Evolutionary conservation across 2,888 invertebrate species (phyloP).

Genomic region (Agriopis leucophaearia): DNA sequence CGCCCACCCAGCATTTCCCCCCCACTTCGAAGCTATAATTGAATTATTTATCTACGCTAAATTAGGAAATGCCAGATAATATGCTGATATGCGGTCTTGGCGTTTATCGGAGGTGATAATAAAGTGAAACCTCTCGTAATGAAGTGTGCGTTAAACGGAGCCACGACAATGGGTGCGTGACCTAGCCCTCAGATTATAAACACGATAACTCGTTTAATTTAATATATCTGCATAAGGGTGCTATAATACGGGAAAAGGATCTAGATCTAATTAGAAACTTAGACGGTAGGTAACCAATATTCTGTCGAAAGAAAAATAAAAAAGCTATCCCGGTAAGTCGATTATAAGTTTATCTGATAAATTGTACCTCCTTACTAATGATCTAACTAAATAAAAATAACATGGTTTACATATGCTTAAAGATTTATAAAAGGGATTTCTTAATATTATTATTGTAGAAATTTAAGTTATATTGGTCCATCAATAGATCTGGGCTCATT

Average conservation of each 20-base stretch:
- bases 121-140: constrained; percentile 67
- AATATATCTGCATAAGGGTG: constrained; percentile 46
- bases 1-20: constrained; percentile 78
- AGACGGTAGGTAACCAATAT: neutral
- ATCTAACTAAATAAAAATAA: neutral
- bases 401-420: neutral
- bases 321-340: neutral
- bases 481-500: neutral
- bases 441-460: neutral
- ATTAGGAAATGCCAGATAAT: constrained; percentile 59
- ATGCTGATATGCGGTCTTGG: constrained; percentile 61
- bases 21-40: constrained; percentile 65
- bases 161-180: constrained; percentile 71
- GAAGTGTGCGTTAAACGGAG: constrained; percentile 69
- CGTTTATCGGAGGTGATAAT: constrained; percentile 65
- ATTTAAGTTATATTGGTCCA: neutral
- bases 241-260: constrained; percentile 44
- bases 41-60: constrained; percentile 78
- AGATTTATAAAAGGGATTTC: neutral
- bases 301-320: neutral
- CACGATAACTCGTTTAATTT: constrained; percentile 54
- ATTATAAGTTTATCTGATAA: neutral
- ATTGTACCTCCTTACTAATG: no score
- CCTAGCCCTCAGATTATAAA: constrained; percentile 53
- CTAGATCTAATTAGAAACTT: constrained; percentile 35